Conservation (phyloP, 2,113 vertebrate genomes). For the Nansenia antarctica region DNA sequence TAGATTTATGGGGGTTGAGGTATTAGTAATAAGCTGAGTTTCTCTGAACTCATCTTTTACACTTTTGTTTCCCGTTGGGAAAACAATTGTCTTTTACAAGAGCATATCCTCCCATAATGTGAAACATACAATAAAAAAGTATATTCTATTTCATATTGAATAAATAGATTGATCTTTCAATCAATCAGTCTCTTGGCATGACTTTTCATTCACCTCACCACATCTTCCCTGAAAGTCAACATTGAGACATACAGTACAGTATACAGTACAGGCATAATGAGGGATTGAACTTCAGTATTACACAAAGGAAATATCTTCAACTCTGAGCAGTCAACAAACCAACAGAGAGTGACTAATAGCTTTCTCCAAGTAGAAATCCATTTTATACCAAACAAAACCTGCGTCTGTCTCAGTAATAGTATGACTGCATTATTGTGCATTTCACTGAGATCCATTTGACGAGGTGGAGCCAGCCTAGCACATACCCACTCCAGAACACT, state of each 20-base stretch:
- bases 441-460: conserved; percentile 74
- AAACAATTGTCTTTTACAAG: too few species aligned
- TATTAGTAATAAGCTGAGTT: conserved; percentile 51
- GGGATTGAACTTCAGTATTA: conserved; percentile 57
- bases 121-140: not conserved
- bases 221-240: conserved; percentile 45
- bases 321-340: conserved; percentile 66
- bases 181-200: conserved; percentile 44
- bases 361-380: conserved; percentile 70
- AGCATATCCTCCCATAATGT: conserved; percentile 2
- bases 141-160: too few species aligned
- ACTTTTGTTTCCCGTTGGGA: conserved; percentile 59
- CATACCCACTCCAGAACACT: conserved; percentile 52
- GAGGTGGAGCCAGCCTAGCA: conserved; percentile 67
- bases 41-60: conserved; percentile 57
- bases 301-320: conserved; percentile 49
- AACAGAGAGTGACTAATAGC: conserved; percentile 75
- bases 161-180: not conserved
- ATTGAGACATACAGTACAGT: conserved; percentile 52
- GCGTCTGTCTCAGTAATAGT: conserved; percentile 79
- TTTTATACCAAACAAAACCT: conserved; percentile 79
- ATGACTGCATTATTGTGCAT: conserved; percentile 77
- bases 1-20: conserved; percentile 74
- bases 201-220: conserved; percentile 52
- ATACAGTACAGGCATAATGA: conserved; percentile 50